Percentiles rank a stretch among this genome's conserved stretches.
phyloP scores from a whole-genome alignment of 2,888 invertebrate species.

The Dascillus cervinus region DNA sequence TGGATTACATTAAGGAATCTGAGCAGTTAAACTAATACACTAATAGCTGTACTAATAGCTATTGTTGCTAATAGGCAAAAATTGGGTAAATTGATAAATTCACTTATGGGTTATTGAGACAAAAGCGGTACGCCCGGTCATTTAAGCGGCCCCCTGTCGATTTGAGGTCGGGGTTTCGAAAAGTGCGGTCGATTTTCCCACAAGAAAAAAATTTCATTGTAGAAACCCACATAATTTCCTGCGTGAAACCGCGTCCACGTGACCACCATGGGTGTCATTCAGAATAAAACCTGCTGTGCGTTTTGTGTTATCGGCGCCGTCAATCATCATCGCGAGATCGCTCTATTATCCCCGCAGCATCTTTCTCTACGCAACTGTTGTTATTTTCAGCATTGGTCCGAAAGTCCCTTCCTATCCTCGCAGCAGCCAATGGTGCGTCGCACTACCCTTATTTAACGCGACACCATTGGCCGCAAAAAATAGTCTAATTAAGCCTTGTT shows the following conservation, averaged over 20 bases:
- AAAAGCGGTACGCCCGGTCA: slow-evolving; percentile 18
- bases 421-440: slow-evolving; percentile 9
- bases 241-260: slow-evolving; percentile 12
- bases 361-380: slow-evolving; percentile 2
- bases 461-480: slow-evolving; percentile 8
- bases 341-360: slow-evolving; percentile 10
- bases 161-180: too few species aligned
- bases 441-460: slow-evolving; percentile 9
- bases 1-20: slow-evolving; percentile 46
- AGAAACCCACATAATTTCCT: slow-evolving; percentile 25
- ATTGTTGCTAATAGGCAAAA: slow-evolving; percentile 46
- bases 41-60: slow-evolving; percentile 45
- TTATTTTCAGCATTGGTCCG: slow-evolving; percentile 11
- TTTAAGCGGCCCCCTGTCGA: slow-evolving; percentile 5
- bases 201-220: slow-evolving; percentile 32
- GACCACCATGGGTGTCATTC: slow-evolving; percentile 19
- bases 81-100: slow-evolving; percentile 48
- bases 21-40: slow-evolving; percentile 44
- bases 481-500: slow-evolving; percentile 40
- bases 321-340: slow-evolving; percentile 9
- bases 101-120: slow-evolving; percentile 33
- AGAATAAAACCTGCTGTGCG: slow-evolving; percentile 12
- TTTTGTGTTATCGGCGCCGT: too few species aligned
- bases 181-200: too few species aligned
- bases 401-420: slow-evolving; percentile 10